A percentile compares a stretch with the other conserved stretches of the same genome.
Evolutionary conservation across 2,797 vertebrate genomes (phyloP).

Genomic region (Hafferia zeledoni): DNA sequence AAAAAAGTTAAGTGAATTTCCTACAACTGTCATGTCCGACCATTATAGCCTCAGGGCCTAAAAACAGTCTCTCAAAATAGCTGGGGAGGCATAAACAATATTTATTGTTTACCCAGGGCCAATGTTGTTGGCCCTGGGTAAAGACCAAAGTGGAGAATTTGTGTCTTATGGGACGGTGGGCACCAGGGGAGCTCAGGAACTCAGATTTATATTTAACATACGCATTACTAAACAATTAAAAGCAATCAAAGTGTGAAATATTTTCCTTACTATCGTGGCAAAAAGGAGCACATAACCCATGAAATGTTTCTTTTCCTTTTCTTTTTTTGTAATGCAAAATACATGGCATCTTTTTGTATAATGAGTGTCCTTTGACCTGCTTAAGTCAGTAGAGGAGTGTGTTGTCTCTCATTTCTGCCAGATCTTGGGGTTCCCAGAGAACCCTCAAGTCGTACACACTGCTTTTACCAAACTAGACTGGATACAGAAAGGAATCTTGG

Average conservation of each 20-base stretch:
- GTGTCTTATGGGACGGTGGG: not conserved
- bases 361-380: not conserved
- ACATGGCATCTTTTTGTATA: not conserved
- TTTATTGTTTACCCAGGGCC: not conserved
- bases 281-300: not conserved
- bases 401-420: not conserved
- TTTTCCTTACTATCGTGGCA: not conserved
- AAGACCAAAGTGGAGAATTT: not conserved
- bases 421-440: not conserved
- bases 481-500: not conserved
- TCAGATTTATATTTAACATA: not conserved
- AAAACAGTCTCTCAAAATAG: not conserved
- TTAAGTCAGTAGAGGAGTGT: not conserved
- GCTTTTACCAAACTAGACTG: not conserved
- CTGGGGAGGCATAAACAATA: not conserved
- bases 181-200: not conserved
- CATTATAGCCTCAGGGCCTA: not conserved
- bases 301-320: not conserved
- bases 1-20: conserved; percentile 63
- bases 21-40: not conserved
- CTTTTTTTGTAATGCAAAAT: not conserved
- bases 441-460: fast-evolving
- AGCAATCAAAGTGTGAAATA: not conserved
- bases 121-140: not conserved
- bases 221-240: not conserved